Percentiles rank a stretch among this genome's conserved stretches.
Evolutionary conservation across 2,888 invertebrate genomes (phyloP).

Genomic region (Sipha maydis): DNA sequence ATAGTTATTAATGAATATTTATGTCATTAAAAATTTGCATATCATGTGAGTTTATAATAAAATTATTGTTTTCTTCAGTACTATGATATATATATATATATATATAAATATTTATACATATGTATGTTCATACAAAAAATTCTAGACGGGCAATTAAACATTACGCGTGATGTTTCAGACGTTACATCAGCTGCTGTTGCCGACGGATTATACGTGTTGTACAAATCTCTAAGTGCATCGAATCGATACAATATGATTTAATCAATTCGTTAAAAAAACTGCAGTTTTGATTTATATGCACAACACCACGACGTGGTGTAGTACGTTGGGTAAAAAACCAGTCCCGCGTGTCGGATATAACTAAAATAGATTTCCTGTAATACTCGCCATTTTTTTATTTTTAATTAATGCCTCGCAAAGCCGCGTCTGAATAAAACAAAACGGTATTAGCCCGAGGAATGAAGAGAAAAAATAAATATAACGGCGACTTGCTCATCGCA

Average conservation of each 20-base stretch:
- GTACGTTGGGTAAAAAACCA: background rate
- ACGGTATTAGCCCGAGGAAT: conserved; percentile 38
- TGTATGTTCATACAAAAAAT: no score
- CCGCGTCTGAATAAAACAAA: conserved; percentile 19
- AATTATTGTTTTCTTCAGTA: background rate
- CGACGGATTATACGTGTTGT: background rate
- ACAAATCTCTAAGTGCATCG: background rate
- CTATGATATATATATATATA: no score
- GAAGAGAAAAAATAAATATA: background rate
- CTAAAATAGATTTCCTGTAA: conserved; percentile 2
- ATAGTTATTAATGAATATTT: background rate
- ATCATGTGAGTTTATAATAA: background rate
- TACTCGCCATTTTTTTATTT: conserved; percentile 1
- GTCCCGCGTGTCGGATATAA: conserved; percentile 33
- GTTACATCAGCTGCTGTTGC: background rate
- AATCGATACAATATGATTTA: background rate
- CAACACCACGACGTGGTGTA: background rate
- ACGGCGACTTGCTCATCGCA: conserved; percentile 28
- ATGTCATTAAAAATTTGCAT: background rate
- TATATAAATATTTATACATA: no score
- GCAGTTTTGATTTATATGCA: background rate
- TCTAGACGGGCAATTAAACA: background rate
- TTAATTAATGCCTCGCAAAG: conserved; percentile 29
- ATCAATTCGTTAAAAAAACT: background rate
- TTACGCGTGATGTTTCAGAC: background rate